Evolutionary conservation across 1,140 invertebrate species (phyloP).

Genomic region (Macrobrachium nipponense): DNA sequence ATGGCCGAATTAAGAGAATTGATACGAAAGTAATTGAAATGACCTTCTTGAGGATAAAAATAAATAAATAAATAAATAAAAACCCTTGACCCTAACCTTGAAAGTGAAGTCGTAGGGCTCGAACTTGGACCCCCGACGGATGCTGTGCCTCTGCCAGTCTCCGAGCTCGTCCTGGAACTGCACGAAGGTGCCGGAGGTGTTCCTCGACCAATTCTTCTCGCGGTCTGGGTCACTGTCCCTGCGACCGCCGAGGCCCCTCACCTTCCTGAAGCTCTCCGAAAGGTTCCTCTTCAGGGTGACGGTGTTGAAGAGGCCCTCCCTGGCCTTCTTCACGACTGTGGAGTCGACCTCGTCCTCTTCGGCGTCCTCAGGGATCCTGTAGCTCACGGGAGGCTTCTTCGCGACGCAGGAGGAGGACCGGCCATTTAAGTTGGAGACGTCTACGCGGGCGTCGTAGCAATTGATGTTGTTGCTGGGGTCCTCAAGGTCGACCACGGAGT

Average conservation of each 20-base stretch:
- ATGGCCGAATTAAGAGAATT: too few relatives aligned
- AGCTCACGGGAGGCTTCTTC: background rate
- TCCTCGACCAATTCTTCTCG: background rate
- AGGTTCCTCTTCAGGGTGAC: conserved; percentile 20
- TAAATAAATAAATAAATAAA: too few relatives aligned
- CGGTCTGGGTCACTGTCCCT: background rate
- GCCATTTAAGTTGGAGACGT: background rate
- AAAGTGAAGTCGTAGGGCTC: conserved; percentile 41
- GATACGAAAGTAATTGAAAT: background rate
- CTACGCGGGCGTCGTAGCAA: conserved; percentile 2
- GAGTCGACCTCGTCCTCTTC: background rate
- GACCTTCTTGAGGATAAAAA: too few relatives aligned
- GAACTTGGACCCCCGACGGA: conserved; percentile 16
- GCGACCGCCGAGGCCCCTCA: conserved; percentile 15
- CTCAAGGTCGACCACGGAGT: conserved; percentile 12
- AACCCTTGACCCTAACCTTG: conserved; percentile 21
- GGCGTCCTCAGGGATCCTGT: background rate
- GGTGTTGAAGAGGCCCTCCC: conserved; percentile 15
- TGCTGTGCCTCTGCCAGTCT: conserved; percentile 8
- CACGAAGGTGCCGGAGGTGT: conserved; percentile 5
- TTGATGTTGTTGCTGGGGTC: too few relatives aligned
- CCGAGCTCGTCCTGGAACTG: conserved; percentile 27
- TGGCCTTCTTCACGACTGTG: background rate
- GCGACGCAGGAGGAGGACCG: background rate
- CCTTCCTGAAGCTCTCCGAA: conserved; percentile 12